Evolutionary conservation across 2,888 invertebrate species (phyloP), one percentile per base, ranked within the genome.

Genomic region (Ichneumoninae sp.): DNA sequence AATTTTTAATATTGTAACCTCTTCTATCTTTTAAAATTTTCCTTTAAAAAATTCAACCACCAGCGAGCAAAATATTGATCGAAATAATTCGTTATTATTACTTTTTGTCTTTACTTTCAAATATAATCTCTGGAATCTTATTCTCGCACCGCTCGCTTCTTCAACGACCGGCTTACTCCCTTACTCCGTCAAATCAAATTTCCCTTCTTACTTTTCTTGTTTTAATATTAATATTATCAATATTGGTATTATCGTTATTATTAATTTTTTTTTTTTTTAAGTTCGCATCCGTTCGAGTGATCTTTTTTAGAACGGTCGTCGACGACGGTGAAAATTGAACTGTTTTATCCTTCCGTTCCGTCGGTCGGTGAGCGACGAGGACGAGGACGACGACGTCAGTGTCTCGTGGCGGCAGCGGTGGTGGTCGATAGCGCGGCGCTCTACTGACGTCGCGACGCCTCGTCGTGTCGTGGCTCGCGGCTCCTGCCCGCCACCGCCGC

Each of bases 381-480:
- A 83, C 80, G 57, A 50, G 68, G 85, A 79, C 33, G 74, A 76
- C 79, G 83, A 85, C 84, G 86, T 85, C 81, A 87, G 88, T 89
- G 88, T 91, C 89, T 89, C 90, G 91, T 91, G 89, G 91, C 89
- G 85, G 85, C 79, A 79, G 54, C 75, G 79, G 85, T 87, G 92
- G 91, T 92, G 92, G 92, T 92, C 93, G 93, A 92, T 92, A 93
- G 93, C 92, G 91, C 92, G 92, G 91, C 92, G 92, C 92, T 92
- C 91, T 91, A 93, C 93, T 93, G 92, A 93, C 92, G 92, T 93
- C 93, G 93, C 93, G 93, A 95, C 95, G 93, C 95, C 92, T 92
- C 91, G 88, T 93, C 94, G 94, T 95, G 91, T 91, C 92, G 94
- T 93, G 93, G 91, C 93, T 94, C 95, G 94, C 75, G 94, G 79